Conservation (phyloP, 2,113 vertebrate species). For the Ovibos moschatus region DNA sequence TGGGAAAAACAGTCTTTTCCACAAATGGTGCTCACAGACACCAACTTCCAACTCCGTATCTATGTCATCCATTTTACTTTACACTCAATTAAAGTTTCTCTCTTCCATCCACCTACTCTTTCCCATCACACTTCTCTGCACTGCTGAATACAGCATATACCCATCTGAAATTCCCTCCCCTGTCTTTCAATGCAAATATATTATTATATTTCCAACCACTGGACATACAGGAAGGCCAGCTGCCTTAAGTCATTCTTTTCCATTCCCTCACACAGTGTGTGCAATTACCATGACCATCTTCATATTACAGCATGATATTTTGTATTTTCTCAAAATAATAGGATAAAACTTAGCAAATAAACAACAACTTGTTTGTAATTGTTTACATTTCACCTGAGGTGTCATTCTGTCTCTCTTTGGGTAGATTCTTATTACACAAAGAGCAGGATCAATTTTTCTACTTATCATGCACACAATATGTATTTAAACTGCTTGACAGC, state of each 20-base stretch:
- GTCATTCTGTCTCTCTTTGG: background rate
- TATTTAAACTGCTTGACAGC: background rate
- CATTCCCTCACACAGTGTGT: background rate
- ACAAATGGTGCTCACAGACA: background rate
- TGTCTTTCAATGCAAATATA: background rate
- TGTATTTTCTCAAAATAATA: background rate
- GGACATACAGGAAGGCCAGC: background rate
- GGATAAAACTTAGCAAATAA: background rate
- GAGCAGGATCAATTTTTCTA: background rate
- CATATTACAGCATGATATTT: background rate
- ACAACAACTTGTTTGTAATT: background rate
- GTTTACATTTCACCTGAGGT: background rate
- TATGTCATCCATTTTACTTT: background rate
- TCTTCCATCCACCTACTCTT: background rate
- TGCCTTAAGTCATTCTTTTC: background rate
- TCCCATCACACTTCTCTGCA: background rate
- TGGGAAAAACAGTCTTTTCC: background rate
- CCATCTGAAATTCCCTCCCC: background rate
- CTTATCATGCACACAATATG: background rate
- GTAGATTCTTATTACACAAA: background rate
- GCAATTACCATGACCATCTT: background rate
- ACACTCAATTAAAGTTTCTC: background rate
- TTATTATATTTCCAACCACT: background rate
- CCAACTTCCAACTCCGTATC: background rate
- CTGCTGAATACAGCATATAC: background rate